Percentiles rank a stretch among this genome's conserved stretches.
phyloP scores from a whole-genome alignment of 2,888 invertebrate genomes.

The Invenusta paracnida region DNA sequence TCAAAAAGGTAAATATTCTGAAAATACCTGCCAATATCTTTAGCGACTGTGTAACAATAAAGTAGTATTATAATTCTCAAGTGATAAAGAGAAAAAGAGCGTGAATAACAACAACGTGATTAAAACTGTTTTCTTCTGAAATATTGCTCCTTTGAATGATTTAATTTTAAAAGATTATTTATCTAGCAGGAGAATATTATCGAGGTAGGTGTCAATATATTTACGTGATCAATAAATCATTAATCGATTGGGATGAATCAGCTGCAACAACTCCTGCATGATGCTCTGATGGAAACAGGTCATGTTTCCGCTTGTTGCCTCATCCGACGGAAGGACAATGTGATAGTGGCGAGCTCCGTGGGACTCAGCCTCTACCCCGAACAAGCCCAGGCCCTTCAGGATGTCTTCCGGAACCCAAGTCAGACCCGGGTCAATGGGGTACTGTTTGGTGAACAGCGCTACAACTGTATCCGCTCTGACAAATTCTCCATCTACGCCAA shows the following conservation, averaged over 20 bases:
- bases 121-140: no score
- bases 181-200: no score
- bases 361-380: slow-evolving; percentile 57
- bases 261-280: slow-evolving; percentile 54
- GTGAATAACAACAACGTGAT: no score
- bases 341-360: slow-evolving; percentile 55
- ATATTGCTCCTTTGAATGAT: no score
- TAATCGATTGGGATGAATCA: background rate
- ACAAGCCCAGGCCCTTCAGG: slow-evolving; percentile 55
- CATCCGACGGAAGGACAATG: slow-evolving; percentile 54
- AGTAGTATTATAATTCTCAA: no score
- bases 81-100: no score
- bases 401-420: slow-evolving; percentile 57
- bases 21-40: no score
- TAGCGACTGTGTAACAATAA: no score
- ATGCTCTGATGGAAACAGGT: slow-evolving; percentile 57
- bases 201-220: no score
- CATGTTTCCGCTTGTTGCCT: slow-evolving; percentile 58
- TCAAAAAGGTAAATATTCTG: no score
- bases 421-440: slow-evolving; percentile 58
- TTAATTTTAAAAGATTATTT: no score
- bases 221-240: no score
- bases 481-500: slow-evolving; percentile 59
- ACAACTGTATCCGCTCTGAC: slow-evolving; percentile 58
- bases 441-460: slow-evolving; percentile 56